Evolutionary conservation across 2,113 vertebrate species (phyloP), one percentile per base, ranked within the genome.

Genomic region (Heliornis fulica): DNA sequence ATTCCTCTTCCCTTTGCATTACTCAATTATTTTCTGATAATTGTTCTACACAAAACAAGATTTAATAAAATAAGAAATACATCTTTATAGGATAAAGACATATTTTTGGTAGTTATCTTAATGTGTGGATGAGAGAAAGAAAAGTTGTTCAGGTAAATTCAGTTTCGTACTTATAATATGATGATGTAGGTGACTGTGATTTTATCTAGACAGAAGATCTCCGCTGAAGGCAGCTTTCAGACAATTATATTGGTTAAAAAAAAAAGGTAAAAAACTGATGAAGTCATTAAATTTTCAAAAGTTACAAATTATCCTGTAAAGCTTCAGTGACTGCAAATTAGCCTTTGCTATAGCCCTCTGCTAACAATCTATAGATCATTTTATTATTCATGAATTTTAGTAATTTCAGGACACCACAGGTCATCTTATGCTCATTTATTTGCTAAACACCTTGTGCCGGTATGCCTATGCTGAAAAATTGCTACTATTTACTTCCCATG

Each of bases 341-440:
- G 97, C 98, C 98, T 97, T 94, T 98, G 96, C 96, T 97, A 93
- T 97, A 97, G 96, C 96, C 96, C 87, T 98, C 94, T 98, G 96
- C 95, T 98, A 98, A 98, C 97, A 98, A 98, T 97, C 98, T 98
- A 98, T 98, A 98, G 97, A 98, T 98, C 98, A 98, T 98, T 98
- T 98, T 98, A 98, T 98, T 98, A 98, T 98, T 98, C 97, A 98
- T 98, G 97, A 97, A 97, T 98, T 98, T 98, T 98, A 98, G 97
- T 98, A 98, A 98, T 98, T 98, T 97, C 96, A 97, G 97, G 97
- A 98, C 97, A 98, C 97, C 94, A 97, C 97, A 98, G 98, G 98
- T 98, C 98, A 98, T 98, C 97, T 97, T 96, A 87, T 89, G 96
- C 96, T 98, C 98, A 98, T 98, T 98, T 98, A 98, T 98, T 98